Evolutionary conservation across 2,797 vertebrate species (phyloP), one percentile per base, ranked within the genome.

Genomic region (Parauchenoglanis punctatus): DNA sequence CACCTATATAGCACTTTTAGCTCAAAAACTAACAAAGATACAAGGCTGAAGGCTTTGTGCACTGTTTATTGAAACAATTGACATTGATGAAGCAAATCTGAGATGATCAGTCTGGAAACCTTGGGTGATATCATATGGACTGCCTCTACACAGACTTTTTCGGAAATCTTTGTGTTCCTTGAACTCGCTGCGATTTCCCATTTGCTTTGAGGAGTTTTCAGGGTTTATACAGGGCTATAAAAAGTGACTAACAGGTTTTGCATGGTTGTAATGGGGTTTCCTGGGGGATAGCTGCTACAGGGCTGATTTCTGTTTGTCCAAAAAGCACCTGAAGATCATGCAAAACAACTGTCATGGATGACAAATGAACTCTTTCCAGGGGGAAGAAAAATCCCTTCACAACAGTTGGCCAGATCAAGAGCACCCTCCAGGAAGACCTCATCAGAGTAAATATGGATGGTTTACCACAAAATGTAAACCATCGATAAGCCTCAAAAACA

Each of bases 351-450:
- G 18, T 10, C 8, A 3, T 72, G 7, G 68, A 20, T 44, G 68
- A 23, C 18, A 44, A 35, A 20, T 20, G 1, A 72, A 40, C 68
- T 28, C n/a, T 63, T 63, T 63, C 23, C 59, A 4, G 10, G 59
- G 23, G 10, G 70, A 86, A 87, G 86, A 82, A 82, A 77, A 85
- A 59, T 15, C 84, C 89, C 84, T 80, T 88, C 72, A 80, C 52
- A 86, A 56, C 87, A 81, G 72, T 84, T 88, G 84, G 54, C 84
- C 87, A 88, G 84, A 86, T 88, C 65, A 88, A 90, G 65, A 67
- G 61, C 73, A 65, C 49, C 11, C 80, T 84, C 56, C 44, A 84
- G 84, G 44, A 84, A 67, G 28, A 67, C 13, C 17, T 67, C n/a
- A 67, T 4, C 4, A 28, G n/a, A 28, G n/a, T 28, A 65, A 28